Conservation (phyloP, 2,113 vertebrate species). For the Chloropsis hardwickii region DNA sequence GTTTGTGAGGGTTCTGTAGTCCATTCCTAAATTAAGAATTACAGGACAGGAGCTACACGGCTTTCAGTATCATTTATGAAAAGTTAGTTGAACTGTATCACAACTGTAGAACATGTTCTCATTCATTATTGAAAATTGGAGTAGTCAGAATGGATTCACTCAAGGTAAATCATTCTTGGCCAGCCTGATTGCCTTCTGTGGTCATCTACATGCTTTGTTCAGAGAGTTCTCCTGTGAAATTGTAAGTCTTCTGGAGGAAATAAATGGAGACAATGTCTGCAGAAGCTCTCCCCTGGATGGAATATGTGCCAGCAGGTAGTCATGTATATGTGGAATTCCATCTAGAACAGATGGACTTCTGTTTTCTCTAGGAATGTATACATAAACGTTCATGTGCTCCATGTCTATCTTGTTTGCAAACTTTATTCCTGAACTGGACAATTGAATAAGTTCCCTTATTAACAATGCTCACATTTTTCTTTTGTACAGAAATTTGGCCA, state of each 20-base stretch:
- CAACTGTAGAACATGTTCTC: background rate
- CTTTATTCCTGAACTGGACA: background rate
- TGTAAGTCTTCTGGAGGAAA: background rate
- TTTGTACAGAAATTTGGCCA: background rate
- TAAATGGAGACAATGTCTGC: background rate
- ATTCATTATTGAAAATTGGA: background rate
- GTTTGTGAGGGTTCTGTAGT: background rate
- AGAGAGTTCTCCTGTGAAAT: background rate
- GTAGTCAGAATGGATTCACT: background rate
- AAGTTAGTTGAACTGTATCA: background rate
- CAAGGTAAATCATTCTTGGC: background rate
- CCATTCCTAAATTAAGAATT: background rate
- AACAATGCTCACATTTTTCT: background rate
- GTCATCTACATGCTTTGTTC: background rate
- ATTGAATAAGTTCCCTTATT: background rate
- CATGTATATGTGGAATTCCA: background rate
- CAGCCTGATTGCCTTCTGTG: background rate
- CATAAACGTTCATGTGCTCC: background rate
- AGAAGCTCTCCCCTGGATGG: background rate
- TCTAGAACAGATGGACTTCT: background rate
- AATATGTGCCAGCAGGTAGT: background rate
- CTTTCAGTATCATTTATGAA: background rate
- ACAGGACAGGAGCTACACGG: background rate
- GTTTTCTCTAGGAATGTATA: background rate
- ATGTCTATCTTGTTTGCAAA: background rate